These are phyloP conservation scores for Proterorhinus semilunaris DNA, from an alignment of 2,113 vertebrate genomes.

Conservation along the genomic window DNA sequence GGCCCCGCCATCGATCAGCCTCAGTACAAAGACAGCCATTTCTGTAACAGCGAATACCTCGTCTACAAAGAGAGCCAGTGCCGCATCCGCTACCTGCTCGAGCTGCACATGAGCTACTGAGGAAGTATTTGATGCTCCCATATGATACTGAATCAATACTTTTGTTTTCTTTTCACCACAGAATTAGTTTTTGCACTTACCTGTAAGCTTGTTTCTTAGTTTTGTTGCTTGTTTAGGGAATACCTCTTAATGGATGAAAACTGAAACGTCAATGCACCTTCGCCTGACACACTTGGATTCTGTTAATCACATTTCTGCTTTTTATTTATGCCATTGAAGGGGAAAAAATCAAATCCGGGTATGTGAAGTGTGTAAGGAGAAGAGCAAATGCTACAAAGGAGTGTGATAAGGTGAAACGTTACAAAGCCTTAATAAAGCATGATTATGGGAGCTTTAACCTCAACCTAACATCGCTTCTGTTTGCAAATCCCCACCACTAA, in stretches of 20 bases:
- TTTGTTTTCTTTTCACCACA: not conserved
- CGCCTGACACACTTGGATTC: no score
- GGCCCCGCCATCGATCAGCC: slow-evolving; percentile 72
- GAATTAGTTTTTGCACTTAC: no score
- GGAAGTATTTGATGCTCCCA: not conserved
- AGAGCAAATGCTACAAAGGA: no score
- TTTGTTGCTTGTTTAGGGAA: no score
- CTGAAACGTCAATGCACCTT: no score
- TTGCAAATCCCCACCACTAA: slow-evolving; percentile 6
- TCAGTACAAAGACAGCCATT: slow-evolving; percentile 71
- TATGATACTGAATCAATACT: not conserved
- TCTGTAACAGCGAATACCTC: slow-evolving; percentile 89
- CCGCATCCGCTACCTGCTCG: slow-evolving; percentile 84
- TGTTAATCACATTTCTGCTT: no score
- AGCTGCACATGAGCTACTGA: slow-evolving; percentile 71
- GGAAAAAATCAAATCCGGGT: no score
- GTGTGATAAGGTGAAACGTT: no score
- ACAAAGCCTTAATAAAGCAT: not conserved
- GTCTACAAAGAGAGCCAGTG: slow-evolving; percentile 91
- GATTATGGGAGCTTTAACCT: not conserved
- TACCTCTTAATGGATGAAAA: no score
- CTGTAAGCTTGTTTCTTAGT: no score
- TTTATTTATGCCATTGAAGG: no score
- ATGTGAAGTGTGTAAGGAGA: no score
- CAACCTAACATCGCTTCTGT: not conserved